phyloP scores from a whole-genome alignment of 2,888 invertebrate genomes.

The Digitonthophagus gazella region DNA sequence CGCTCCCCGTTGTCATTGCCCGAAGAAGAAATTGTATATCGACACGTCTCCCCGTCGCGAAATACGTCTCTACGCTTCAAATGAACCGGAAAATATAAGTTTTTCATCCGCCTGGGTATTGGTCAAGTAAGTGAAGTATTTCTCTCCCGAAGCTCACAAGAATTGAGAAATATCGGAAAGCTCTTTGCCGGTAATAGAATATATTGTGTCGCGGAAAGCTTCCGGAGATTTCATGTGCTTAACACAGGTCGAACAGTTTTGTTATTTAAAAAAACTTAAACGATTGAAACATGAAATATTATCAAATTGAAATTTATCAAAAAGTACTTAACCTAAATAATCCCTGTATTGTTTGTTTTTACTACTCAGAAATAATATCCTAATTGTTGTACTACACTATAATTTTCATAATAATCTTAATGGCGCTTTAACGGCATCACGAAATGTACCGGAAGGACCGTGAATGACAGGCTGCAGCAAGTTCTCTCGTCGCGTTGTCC shows the following conservation, averaged over 20 bases:
- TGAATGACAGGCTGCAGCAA: not conserved
- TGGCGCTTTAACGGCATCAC: not conserved
- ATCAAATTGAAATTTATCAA: not conserved
- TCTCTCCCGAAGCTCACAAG: constrained; percentile 19
- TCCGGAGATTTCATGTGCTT: not conserved
- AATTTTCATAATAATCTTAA: not conserved
- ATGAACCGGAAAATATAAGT: not conserved
- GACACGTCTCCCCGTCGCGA: not conserved
- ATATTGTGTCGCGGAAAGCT: constrained; percentile 8
- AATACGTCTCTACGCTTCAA: constrained; percentile 1
- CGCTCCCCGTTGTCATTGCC: constrained; percentile 3
- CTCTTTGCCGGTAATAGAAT: constrained; percentile 7
- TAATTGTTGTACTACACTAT: not conserved
- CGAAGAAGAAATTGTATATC: constrained; percentile 5
- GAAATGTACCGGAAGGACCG: not conserved
- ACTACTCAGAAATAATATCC: not conserved
- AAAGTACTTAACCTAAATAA: not conserved
- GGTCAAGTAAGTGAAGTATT: not conserved
- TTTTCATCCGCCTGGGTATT: not conserved
- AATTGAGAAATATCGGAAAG: constrained; percentile 14
- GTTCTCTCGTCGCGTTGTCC: not conserved
- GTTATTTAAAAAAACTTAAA: not conserved
- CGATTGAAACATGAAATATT: not conserved
- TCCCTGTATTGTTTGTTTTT: not conserved
- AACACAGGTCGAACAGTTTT: not conserved